phyloP scores from a whole-genome alignment of 2,113 vertebrate species.

The Brachirus orientalis region DNA sequence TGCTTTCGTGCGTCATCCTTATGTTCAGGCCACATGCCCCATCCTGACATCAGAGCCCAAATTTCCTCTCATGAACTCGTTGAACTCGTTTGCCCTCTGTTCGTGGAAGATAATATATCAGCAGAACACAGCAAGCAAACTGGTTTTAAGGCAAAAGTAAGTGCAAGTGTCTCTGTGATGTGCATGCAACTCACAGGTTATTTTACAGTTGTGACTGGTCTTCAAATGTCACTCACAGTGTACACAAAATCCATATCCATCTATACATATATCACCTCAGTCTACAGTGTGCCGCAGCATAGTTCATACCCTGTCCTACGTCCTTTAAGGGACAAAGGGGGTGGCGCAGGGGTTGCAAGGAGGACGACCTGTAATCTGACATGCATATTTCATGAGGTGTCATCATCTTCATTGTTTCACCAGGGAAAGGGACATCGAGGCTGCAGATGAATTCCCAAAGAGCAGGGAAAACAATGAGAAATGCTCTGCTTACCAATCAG shows the following conservation, averaged over 20 bases:
- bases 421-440: constrained; percentile 38
- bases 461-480: constrained; percentile 25
- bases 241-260: not conserved
- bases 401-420: constrained; percentile 46
- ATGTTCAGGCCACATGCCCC: constrained; percentile 30
- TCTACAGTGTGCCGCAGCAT: not conserved
- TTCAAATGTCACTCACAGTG: not conserved
- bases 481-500: constrained; percentile 51
- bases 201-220: constrained; percentile 17
- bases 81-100: constrained; percentile 20
- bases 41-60: constrained; percentile 23
- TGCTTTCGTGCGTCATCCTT: constrained; percentile 21
- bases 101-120: constrained; percentile 14
- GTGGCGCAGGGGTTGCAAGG: constrained; percentile 2
- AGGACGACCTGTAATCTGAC: constrained; percentile 48
- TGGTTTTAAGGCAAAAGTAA: constrained; percentile 3
- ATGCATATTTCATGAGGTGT: constrained; percentile 64
- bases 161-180: constrained; percentile 1
- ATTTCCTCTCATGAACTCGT: constrained; percentile 29
- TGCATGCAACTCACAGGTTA: not conserved
- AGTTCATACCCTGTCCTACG: not conserved
- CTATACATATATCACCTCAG: not conserved
- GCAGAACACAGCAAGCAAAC: constrained; percentile 6
- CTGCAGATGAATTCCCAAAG: constrained; percentile 15
- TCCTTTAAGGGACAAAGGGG: constrained; percentile 8